Base-by-base conservation (phyloP, 2,888 invertebrate genomes). In the Lithodes maja region DNA sequence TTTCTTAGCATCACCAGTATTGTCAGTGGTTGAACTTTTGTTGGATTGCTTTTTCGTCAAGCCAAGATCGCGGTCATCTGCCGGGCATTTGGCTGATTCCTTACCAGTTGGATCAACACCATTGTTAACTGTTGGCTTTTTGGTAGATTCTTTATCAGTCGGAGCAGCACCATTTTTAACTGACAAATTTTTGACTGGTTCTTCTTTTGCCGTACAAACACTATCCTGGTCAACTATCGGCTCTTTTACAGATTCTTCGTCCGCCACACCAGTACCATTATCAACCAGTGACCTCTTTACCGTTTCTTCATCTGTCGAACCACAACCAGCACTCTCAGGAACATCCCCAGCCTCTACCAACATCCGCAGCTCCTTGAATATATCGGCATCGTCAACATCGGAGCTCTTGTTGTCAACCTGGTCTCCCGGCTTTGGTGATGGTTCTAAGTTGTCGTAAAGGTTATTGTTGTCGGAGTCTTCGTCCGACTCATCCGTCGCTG, bases 381-480 rank as follows among this genome's bases (percentile, higher is more conserved):
- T 86, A 71, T 82, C 86, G 17, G 86, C 61, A 82, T 86, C 86
- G 54, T 68, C 61, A 17, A 86, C 82, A 50, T 82, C 77, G 3
- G 50, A 55, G 9, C 33, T 69, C n/a, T 69, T 3, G 68, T 61
- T 61, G 12, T 61, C 12, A 61, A 0, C 12, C 7, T 61, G 61
- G 61, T 61, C 61, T 61, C 12, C 7, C 52, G 79, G 69, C n/a
- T 69, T 50, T n/a, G 15, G 17, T n/a, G 17, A n/a, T 12, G 17
- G 71, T 1, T 69, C 82, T 5, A 82, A 2, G 69, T 82, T 52
- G 1, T 49, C 52, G 50, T 84, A 84, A 15, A 84, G 53, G 77
- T 84, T 49, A n/a, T 49, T 61, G 53, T 15, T 2, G 55, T 61
- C 74, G 33, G 49, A 49, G 61, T 55, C 50, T 17, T 55, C n/a